These are phyloP conservation scores for Muricea muricata DNA, from an alignment of 92 coral and sea anemone species.

Conservation along the genomic window DNA sequence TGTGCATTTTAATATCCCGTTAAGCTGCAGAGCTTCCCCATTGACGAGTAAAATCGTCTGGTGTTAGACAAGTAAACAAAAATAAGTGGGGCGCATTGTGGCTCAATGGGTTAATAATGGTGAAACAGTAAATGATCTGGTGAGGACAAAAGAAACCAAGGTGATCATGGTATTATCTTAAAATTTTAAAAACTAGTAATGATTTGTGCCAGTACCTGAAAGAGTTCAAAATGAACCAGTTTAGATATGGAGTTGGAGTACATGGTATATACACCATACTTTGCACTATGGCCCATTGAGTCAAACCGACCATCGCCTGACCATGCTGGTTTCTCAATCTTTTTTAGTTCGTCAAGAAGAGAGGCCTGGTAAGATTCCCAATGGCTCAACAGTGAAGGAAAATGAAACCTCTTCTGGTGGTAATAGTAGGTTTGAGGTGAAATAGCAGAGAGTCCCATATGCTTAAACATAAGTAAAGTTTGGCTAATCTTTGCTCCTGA, in stretches of 20 bases:
- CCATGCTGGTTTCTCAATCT: background rate
- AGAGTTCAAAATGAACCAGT: conserved; percentile 16
- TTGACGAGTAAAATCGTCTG: no score
- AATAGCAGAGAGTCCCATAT: background rate
- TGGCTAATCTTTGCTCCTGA: conserved; percentile 6
- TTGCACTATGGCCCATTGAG: conserved; percentile 40
- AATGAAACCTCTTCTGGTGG: background rate
- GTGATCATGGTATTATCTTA: no score
- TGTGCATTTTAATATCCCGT: no score
- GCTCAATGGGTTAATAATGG: no score
- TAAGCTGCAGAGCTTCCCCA: no score
- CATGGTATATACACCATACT: conserved; percentile 31
- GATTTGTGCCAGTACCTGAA: conserved; percentile 21
- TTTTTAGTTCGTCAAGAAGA: background rate
- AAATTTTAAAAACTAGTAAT: no score
- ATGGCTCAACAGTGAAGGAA: conserved; percentile 3
- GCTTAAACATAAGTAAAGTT: conserved; percentile 6
- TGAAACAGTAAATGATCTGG: no score
- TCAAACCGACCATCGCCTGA: conserved; percentile 44
- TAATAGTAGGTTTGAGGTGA: conserved; percentile 12
- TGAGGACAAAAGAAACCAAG: no score
- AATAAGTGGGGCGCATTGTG: no score
- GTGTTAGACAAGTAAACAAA: no score
- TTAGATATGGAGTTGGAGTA: background rate
- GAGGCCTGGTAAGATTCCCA: conserved; percentile 7